Percentiles rank a stretch among this genome's conserved stretches.
Conservation (phyloP, 2,797 vertebrate species). For the Florisuga fusca region DNA sequence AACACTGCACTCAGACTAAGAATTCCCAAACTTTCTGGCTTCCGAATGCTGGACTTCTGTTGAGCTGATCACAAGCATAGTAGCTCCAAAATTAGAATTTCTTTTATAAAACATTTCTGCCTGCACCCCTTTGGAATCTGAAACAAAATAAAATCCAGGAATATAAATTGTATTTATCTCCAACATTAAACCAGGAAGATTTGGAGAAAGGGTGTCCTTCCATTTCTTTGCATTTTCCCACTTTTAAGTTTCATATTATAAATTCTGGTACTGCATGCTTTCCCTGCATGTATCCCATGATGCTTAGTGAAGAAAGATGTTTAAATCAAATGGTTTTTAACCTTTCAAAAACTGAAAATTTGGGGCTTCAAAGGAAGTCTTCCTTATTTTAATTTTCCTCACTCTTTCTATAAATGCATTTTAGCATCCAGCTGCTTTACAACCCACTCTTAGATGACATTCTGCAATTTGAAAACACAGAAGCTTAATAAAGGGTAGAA, state of each 20-base stretch:
- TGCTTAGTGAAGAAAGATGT: neutral
- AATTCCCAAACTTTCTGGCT: neutral
- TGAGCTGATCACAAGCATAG: neutral
- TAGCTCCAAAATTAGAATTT: neutral
- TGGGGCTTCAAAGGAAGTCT: neutral
- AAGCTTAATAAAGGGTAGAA: neutral
- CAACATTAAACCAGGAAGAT: neutral
- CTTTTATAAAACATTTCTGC: neutral
- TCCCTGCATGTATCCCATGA: neutral
- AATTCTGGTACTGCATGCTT: neutral
- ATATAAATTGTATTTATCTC: neutral
- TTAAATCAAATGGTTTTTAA: neutral
- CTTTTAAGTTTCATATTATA: neutral
- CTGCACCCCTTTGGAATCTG: neutral
- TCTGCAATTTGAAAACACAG: neutral
- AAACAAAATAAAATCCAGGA: neutral
- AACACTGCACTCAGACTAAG: neutral
- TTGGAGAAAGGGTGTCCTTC: neutral
- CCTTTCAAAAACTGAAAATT: neutral
- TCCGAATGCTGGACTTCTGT: neutral
- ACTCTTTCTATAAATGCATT: neutral
- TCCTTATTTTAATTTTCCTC: neutral
- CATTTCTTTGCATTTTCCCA: neutral
- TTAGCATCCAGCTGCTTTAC: neutral
- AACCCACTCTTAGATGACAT: neutral